phyloP scores from a whole-genome alignment of 2,888 invertebrate species.

The Lysandra coridon region DNA sequence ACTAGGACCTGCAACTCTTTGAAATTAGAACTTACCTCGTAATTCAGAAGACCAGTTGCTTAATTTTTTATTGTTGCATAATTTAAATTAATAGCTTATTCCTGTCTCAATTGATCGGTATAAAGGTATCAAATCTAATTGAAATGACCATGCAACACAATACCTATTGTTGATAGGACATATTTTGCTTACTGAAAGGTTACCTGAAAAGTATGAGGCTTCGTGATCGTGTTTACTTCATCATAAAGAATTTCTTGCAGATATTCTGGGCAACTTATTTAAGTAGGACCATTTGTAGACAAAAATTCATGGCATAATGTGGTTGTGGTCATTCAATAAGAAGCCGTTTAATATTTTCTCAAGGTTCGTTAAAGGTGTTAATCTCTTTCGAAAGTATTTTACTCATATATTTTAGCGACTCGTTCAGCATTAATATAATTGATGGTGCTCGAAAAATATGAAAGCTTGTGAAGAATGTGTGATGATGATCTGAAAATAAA shows the following conservation, averaged over 20 bases:
- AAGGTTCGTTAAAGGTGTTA: neutral
- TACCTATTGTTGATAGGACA: neutral
- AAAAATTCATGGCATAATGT: neutral
- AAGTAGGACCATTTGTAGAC: neutral
- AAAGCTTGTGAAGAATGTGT: neutral
- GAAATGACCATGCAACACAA: slow-evolving; percentile 9
- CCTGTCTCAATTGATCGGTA: neutral
- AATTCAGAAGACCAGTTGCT: neutral
- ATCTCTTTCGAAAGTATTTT: neutral
- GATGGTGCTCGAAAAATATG: neutral
- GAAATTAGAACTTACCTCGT: neutral
- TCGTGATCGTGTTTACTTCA: neutral
- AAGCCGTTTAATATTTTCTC: neutral
- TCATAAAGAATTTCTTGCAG: neutral
- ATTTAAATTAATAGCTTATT: neutral
- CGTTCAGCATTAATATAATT: neutral
- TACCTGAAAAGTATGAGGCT: neutral
- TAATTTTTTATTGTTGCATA: neutral
- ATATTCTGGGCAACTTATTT: neutral
- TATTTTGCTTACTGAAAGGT: neutral
- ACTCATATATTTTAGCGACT: neutral
- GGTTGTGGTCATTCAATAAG: neutral
- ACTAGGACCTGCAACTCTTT: neutral
- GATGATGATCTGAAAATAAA: slow-evolving; percentile 5
- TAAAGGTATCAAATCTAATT: neutral